phyloP scores from a whole-genome alignment of 2,888 invertebrate species.

The Chymomyza procnemis region DNA sequence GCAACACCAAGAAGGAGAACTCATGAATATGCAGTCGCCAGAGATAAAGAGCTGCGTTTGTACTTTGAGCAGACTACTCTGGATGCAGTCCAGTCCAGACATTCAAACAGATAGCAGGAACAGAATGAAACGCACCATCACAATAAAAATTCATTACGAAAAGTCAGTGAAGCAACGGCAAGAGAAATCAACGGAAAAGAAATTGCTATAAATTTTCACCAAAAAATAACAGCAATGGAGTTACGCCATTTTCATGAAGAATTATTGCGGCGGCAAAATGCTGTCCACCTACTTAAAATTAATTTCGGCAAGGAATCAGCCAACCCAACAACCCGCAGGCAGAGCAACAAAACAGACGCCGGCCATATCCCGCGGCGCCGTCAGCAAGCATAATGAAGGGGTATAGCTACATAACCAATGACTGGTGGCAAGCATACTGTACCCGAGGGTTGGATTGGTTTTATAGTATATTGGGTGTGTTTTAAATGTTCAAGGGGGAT shows the following conservation, averaged over 20 bases:
- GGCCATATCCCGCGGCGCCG: slow-evolving; percentile 56
- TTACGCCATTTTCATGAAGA: slow-evolving; percentile 59
- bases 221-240: slow-evolving; percentile 31
- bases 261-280: slow-evolving; percentile 67
- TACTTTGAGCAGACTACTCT: slow-evolving; percentile 19
- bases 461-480: neutral
- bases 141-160: slow-evolving; percentile 73
- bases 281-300: slow-evolving; percentile 74
- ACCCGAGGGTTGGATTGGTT: slow-evolving; percentile 31
- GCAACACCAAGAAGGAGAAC: slow-evolving; percentile 27
- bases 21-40: slow-evolving; percentile 64
- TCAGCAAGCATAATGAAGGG: slow-evolving; percentile 32
- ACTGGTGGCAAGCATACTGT: slow-evolving; percentile 20
- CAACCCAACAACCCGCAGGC: neutral
- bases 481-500: slow-evolving; percentile 10
- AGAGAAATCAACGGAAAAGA: slow-evolving; percentile 65
- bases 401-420: neutral
- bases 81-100: neutral
- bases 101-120: neutral
- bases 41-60: slow-evolving; percentile 50
- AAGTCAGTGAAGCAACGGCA: slow-evolving; percentile 40
- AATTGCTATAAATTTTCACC: slow-evolving; percentile 66
- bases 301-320: slow-evolving; percentile 52
- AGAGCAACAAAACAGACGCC: slow-evolving; percentile 20
- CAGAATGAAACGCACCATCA: slow-evolving; percentile 55